Base-by-base conservation (phyloP, 2,113 vertebrate genomes). In the Pelodiscus sinensis region DNA sequence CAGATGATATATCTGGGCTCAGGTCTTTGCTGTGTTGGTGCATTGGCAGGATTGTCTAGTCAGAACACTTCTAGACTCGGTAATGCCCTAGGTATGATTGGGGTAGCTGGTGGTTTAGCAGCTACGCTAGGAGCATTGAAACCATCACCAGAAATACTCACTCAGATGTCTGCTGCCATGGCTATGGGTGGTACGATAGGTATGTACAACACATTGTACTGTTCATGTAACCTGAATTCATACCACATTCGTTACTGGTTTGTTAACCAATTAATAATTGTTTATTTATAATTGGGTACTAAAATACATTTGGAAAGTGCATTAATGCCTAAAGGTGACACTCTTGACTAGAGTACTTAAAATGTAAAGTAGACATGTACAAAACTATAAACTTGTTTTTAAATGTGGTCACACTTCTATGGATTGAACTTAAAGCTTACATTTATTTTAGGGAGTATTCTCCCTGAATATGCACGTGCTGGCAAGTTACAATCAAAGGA, bases 1-100 rank as follows among this genome's bases (percentile, higher is more conserved):
- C 92, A 98, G 97, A 98, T 97, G 95, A 98, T 98, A 21, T 98
- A 97, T 94, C 86, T 98, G 75, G 94, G 97, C 51, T 98, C 98
- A 10, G 96, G 96, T 44, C 19, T 98, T 92, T 98, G 98, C 89
- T 98, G 97, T n/a, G 98, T 98, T 0, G 97, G 97, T 2, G 97
- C 97, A 1, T 83, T 98, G 86, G 98, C 97, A 2, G 97, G 97
- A 25, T 97, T 90, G 71, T 88, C 68, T 50, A 13, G 90, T 22
- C 97, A 98, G 96, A 56, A 90, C 78, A 97, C 96, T 82, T 98
- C 97, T 71, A 97, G 98, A 44, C 82, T 98, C 92, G 98, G 98
- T 12, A 98, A 98, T 19, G 50, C 95, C 9, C 93, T 98, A 68
- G 98, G 97, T 60, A 97, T 98, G 96, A 98, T 94, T 94, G 98